Conservation (phyloP, 2,888 invertebrate species). For the Macrosoma leucophasiata region DNA sequence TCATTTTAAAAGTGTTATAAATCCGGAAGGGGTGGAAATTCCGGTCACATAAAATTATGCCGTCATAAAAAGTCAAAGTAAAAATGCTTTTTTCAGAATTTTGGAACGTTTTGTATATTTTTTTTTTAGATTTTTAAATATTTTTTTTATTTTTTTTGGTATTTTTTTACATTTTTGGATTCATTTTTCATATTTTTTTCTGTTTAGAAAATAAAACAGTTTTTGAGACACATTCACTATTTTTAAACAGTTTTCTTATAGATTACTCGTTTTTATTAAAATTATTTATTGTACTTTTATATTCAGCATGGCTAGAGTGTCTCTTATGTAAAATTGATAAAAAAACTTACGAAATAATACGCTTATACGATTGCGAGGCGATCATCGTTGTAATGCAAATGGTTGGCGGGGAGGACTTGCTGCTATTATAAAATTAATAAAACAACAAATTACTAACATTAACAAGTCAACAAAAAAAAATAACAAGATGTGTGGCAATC, state of each 20-base stretch:
- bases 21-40: no score
- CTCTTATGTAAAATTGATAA: constrained; percentile 65
- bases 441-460: constrained; percentile 6
- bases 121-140: constrained; percentile 21
- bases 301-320: constrained; percentile 56
- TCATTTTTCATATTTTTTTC: constrained; percentile 39
- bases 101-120: constrained; percentile 38
- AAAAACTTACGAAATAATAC: constrained; percentile 52
- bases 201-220: constrained; percentile 49
- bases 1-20: no score
- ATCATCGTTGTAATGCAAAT: constrained; percentile 36
- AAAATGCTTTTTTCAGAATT: constrained; percentile 30
- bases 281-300: constrained; percentile 70
- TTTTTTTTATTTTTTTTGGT: constrained; percentile 30
- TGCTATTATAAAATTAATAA: constrained; percentile 11
- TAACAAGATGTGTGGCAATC: constrained; percentile 12
- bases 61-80: constrained; percentile 27
- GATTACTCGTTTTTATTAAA: constrained; percentile 52
- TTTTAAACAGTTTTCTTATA: constrained; percentile 66
- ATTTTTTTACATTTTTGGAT: constrained; percentile 37
- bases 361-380: constrained; percentile 51
- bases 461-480: constrained; percentile 11
- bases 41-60: no score
- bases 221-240: constrained; percentile 59
- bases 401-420: constrained; percentile 25